Base-by-base conservation (phyloP, 2,888 invertebrate species). In the Eledona agricola region DNA sequence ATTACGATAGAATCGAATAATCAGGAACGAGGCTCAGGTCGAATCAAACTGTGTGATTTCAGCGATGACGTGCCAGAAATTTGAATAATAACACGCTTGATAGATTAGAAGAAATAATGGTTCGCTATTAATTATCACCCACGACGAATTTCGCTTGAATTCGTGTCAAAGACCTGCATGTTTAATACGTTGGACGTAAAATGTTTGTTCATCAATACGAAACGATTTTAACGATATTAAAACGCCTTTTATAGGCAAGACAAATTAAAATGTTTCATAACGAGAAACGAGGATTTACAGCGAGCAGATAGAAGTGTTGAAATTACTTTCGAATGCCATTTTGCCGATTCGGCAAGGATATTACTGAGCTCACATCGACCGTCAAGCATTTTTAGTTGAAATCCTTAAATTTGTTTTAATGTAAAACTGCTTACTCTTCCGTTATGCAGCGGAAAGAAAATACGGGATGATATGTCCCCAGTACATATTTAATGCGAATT, bases 21-120 rank as follows among this genome's bases (percentile, higher is more conserved):
- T 42, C 42, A 35, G 40, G 23, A 23, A 40, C 40, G 37, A 37
- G 28, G 37, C 25, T 15, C 51, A 31, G 16, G 29, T 50, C 42
- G 42, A 50, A 50, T 50, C 32, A 50, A 40, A 50, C 26, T 35
- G 45, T 46, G 46, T 34, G 51, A 46, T 46, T 46, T 38, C 31
- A 28, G 46, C 32, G 52, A 52, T 52, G 52, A 52, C 52, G 46
- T 46, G 52, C 46, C 40, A 52, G 46, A 52, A 52, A 52, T 52
- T 52, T 52, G 46, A 52, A 52, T 52, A 52, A 52, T 46, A 52
- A 37, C 26, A 37, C 38, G 26, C 20, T 46, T 52, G 46, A 45
- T 45, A 51, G 51, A 52, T 52, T 52, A 52, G 23, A 31, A 46
- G 40, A 52, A 52, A 40, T 46, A 46, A 52, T 40, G 40, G 34